phyloP scores from a whole-genome alignment of 2,797 vertebrate genomes.

The Benthosema pterotum region DNA sequence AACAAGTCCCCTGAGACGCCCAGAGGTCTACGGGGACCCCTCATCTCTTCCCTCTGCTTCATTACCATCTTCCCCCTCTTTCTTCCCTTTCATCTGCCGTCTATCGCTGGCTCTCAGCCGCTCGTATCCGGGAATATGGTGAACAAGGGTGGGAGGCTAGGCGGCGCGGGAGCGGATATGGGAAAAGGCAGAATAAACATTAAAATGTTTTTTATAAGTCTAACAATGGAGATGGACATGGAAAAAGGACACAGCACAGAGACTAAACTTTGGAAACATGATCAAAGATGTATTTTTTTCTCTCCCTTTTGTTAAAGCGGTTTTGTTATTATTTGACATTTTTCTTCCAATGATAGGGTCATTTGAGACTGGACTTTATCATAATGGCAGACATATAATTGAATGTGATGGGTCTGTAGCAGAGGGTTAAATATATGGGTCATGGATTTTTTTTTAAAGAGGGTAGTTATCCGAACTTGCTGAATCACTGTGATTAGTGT shows the following conservation, averaged over 20 bases:
- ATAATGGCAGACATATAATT: slow-evolving; percentile 17
- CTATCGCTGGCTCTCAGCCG: slow-evolving; percentile 65
- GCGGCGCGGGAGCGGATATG: slow-evolving; percentile 68
- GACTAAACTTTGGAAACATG: slow-evolving; percentile 25
- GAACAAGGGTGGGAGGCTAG: slow-evolving; percentile 66
- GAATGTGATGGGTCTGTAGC: slow-evolving; percentile 25
- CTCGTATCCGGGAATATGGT: slow-evolving; percentile 68
- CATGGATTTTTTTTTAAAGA: too few relatives aligned
- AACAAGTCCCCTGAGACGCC: slow-evolving; percentile 69
- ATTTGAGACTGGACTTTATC: slow-evolving; percentile 43
- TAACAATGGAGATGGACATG: slow-evolving; percentile 37
- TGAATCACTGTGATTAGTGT: too few relatives aligned
- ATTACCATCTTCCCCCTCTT: slow-evolving; percentile 69
- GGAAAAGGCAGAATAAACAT: slow-evolving; percentile 76
- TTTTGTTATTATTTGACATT: slow-evolving; percentile 38
- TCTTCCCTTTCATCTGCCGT: slow-evolving; percentile 72
- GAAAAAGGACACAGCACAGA: slow-evolving; percentile 29
- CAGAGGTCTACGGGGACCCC: slow-evolving; percentile 57
- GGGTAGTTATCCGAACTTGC: too few relatives aligned
- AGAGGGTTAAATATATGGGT: too few relatives aligned
- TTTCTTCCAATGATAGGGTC: slow-evolving; percentile 22
- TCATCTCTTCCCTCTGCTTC: slow-evolving; percentile 71
- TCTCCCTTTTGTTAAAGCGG: slow-evolving; percentile 29
- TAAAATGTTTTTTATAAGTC: slow-evolving; percentile 45
- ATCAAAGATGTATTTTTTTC: slow-evolving; percentile 31